phyloP scores from a whole-genome alignment of 2,113 vertebrate genomes.

The Paraplagusia blochii region DNA sequence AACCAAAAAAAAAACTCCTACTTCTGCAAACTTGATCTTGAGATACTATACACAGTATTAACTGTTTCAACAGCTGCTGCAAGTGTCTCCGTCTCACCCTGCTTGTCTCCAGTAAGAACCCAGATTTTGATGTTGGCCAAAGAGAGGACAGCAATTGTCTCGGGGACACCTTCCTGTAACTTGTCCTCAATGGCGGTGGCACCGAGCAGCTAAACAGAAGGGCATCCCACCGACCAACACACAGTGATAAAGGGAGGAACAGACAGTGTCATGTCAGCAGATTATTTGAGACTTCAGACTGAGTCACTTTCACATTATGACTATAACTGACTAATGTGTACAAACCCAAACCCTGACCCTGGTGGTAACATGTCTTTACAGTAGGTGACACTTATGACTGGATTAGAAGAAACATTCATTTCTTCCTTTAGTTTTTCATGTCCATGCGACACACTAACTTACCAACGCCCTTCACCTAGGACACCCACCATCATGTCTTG shows the following conservation, averaged over 20 bases:
- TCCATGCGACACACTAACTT: neutral
- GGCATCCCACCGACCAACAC: conserved; percentile 2
- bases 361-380: too few species aligned
- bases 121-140: conserved; percentile 96
- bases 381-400: too few species aligned
- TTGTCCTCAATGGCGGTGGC: conserved; percentile 95
- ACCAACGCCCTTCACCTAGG: neutral
- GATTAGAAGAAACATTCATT: too few species aligned
- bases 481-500: conserved; percentile 85
- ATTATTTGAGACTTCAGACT: too few species aligned
- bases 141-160: conserved; percentile 89
- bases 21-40: neutral
- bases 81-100: conserved; percentile 74
- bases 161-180: conserved; percentile 89
- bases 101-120: conserved; percentile 95
- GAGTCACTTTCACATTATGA: too few species aligned
- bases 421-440: too few species aligned
- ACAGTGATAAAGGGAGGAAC: neutral
- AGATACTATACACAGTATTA: neutral
- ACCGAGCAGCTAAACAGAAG: conserved; percentile 79
- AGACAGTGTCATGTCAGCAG: too few species aligned
- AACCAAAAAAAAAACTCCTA: neutral
- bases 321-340: too few species aligned
- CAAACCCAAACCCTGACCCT: too few species aligned
- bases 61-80: neutral